These are phyloP conservation scores for Synanthedon formicaeformis DNA, from an alignment of 2,888 invertebrate genomes.

Conservation along the genomic window DNA sequence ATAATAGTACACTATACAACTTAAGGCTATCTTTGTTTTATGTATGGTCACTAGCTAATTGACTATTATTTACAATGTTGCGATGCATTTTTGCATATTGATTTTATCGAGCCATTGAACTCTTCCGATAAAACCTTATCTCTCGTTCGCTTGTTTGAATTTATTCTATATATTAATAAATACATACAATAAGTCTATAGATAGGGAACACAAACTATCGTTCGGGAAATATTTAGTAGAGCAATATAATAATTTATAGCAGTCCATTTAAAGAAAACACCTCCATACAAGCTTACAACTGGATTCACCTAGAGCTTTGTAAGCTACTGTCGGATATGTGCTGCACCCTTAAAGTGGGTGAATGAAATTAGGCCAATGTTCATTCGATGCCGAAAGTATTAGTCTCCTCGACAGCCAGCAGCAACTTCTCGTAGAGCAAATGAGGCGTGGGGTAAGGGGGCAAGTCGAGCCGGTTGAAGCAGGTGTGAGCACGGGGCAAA, in stretches of 20 bases:
- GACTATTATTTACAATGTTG: background rate
- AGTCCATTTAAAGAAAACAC: no score
- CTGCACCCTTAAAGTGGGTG: no score
- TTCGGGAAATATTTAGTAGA: no score
- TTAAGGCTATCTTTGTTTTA: slow-evolving; percentile 36
- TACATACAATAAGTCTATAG: no score
- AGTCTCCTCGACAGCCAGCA: slow-evolving; percentile 95
- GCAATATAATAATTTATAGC: no score
- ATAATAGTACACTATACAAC: slow-evolving; percentile 30
- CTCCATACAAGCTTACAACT: no score
- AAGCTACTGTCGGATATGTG: background rate
- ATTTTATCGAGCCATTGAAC: slow-evolving; percentile 7
- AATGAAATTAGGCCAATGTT: slow-evolving; percentile 17
- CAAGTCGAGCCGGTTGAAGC: slow-evolving; percentile 96
- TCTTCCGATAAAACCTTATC: background rate
- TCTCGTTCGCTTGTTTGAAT: no score
- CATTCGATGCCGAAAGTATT: slow-evolving; percentile 97
- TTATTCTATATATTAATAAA: no score
- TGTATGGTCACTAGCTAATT: slow-evolving; percentile 1
- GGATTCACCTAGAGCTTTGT: no score
- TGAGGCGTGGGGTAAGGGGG: slow-evolving; percentile 95
- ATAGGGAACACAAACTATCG: no score
- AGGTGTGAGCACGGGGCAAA: slow-evolving; percentile 95
- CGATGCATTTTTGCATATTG: no score
- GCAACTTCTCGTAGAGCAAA: slow-evolving; percentile 89